Base-by-base conservation (phyloP, 2,888 invertebrate genomes). In the Synergus umbraculus region DNA sequence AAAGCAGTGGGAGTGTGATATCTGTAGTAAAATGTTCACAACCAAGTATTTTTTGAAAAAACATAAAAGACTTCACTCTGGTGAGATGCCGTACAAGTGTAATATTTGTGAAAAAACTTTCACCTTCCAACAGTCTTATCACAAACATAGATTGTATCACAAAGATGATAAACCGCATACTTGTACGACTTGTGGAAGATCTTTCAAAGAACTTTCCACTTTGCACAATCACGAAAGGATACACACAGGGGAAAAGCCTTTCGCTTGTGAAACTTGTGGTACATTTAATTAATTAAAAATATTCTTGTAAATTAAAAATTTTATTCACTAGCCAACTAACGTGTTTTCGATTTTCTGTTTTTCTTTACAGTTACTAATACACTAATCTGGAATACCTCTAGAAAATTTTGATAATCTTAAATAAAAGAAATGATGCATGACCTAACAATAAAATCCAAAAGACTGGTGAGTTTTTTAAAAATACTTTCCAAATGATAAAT, bases 21-120 rank as follows among this genome's bases (percentile, higher is more conserved):
- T 96, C 66, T 97, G 97, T 91, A 94, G 94, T 79, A 97, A 97
- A 93, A 94, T 95, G 92, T 97, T 97, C 90, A 97, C 97, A 0
- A 97, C 97, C 1, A 97, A 97, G 92, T 97, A 97, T 93, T 97
- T 97, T 90, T 92, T 97, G 85, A 97, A 97, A 92, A 97, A 97
- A 92, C 97, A 97, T 91, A 97, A 97, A 92, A 94, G 97, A 85
- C 93, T 97, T 81, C 97, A 97, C 92, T 88, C 93, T 95, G 97
- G 97, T 80, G 97, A 97, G 93, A 97, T 97, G 94, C 97, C 97
- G 0, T 97, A 97, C 89, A 95, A 95, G 37, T 97, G 97, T 89
- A 93, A 94, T 73, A 95, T 96, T 86, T 97, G 97, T 90, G 96
- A 96, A 84, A 96, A 97, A 91, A 96, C 96, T 13, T 97, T 97